phyloP scores from a whole-genome alignment of 2,888 invertebrate species.

The Alsophila aescularia region DNA sequence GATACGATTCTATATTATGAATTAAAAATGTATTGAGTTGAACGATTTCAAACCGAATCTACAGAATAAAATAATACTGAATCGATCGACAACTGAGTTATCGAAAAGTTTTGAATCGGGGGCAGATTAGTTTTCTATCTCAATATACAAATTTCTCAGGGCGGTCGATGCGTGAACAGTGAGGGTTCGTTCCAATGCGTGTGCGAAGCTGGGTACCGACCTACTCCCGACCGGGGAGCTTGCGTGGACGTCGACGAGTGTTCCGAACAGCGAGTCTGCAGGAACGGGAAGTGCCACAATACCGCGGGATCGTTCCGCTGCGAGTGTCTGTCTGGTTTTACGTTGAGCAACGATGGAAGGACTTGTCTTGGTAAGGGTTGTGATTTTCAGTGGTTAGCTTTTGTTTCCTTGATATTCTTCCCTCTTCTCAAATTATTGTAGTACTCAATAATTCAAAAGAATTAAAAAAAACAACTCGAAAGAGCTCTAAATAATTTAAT shows the following conservation, averaged over 20 bases:
- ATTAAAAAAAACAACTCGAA: too few species aligned
- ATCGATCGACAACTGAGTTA: too few species aligned
- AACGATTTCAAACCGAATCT: too few species aligned
- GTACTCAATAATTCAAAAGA: too few species aligned
- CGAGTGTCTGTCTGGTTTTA: slow-evolving; percentile 91
- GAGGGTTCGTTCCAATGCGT: slow-evolving; percentile 93
- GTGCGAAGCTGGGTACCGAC: slow-evolving; percentile 91
- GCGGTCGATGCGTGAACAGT: slow-evolving; percentile 93
- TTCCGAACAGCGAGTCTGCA: slow-evolving; percentile 89
- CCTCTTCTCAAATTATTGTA: too few species aligned
- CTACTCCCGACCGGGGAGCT: slow-evolving; percentile 76
- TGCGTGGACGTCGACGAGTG: slow-evolving; percentile 85
- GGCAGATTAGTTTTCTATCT: slow-evolving; percentile 1
- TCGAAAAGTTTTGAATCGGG: too few species aligned
- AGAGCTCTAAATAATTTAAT: neutral
- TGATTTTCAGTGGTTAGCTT: neutral
- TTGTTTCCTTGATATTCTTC: too few species aligned
- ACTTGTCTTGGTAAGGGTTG: slow-evolving; percentile 87
- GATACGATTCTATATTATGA: too few species aligned
- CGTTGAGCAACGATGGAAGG: slow-evolving; percentile 90
- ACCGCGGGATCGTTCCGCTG: slow-evolving; percentile 92
- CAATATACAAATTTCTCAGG: slow-evolving; percentile 64
- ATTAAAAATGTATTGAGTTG: too few species aligned
- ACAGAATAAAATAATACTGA: too few species aligned
- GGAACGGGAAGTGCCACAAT: slow-evolving; percentile 92